Base-by-base conservation (phyloP, 1,140 invertebrate species). In the Hylaeus anthracinus region DNA sequence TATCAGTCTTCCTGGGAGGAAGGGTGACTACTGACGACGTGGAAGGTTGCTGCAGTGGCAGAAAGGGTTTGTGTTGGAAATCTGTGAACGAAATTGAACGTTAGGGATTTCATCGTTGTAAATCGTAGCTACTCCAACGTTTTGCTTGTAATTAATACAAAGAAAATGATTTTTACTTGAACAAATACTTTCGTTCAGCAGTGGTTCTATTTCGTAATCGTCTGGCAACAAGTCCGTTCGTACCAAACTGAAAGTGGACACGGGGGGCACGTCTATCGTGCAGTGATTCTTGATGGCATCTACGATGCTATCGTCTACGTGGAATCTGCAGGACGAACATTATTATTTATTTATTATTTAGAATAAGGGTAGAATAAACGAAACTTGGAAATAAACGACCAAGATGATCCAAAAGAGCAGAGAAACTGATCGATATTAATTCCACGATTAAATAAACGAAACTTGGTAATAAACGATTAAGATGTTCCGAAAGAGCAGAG, bases 271-370 rank as follows among this genome's bases (percentile, higher is more conserved):
- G 0, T 87, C 53, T 1, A 93, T 14, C 3, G 58, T 53, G 37
- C 90, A 88, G 64, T 90, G 91, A 67, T 88, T 72, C 51, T 91
- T 56, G 6, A 93, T 48, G 2, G 26, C 15, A 2, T 86, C 79
- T 5, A 90, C 53, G 9, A 92, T 81, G 0, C 71, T 72, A 1
- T 81, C 10, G 51, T 92, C 86, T 4, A 88, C 45, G 5, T 80
- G 37, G 26, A 93, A 86, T 64, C 92, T 93, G 76, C 41, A 81
- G 10, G 10, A 51, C 51, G 9, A 51, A 51, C 51, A 9, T 0
- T 51, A 2, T 51, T 9, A 0, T 9, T 9, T 51, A 2, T 51
- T 9, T 10, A 51, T 51, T 2, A 9, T 51, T 10, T 2, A 51
- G 5, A 48, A 48, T 26, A 26, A 26, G 26, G 26, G 26, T 26